Conservation (phyloP, 2,113 vertebrate genomes). For the Nesoenas mayeri region DNA sequence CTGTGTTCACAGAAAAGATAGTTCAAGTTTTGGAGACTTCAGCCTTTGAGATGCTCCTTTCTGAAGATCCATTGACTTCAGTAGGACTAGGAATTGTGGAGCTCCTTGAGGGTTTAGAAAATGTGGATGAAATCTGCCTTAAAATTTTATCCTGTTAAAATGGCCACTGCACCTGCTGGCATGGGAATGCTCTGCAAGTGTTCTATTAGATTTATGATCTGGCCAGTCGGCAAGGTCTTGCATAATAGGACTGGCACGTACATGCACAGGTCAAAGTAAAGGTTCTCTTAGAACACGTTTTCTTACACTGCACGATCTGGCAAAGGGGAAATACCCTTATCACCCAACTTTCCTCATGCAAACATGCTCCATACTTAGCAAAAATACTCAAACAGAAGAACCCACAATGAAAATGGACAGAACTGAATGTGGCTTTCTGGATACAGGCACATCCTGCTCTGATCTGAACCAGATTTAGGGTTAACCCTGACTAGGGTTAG, state of each 20-base stretch:
- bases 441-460: neutral
- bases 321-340: neutral
- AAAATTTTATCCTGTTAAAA: neutral
- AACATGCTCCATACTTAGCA: neutral
- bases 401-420: neutral
- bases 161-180: neutral
- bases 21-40: neutral
- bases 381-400: neutral
- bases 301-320: neutral
- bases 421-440: neutral
- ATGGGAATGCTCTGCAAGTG: neutral
- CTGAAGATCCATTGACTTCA: neutral
- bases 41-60: neutral
- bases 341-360: neutral
- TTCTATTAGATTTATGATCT: neutral
- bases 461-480: neutral
- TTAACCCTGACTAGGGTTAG: neutral
- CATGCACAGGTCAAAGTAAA: neutral
- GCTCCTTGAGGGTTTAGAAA: neutral
- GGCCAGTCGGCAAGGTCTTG: slow-evolving; percentile 2
- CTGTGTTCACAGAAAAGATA: neutral
- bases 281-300: neutral
- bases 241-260: neutral
- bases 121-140: neutral
- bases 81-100: neutral